Evolutionary conservation across 2,888 invertebrate species (phyloP), one percentile per base, ranked within the genome.

Genomic region (Pomacea canaliculata): DNA sequence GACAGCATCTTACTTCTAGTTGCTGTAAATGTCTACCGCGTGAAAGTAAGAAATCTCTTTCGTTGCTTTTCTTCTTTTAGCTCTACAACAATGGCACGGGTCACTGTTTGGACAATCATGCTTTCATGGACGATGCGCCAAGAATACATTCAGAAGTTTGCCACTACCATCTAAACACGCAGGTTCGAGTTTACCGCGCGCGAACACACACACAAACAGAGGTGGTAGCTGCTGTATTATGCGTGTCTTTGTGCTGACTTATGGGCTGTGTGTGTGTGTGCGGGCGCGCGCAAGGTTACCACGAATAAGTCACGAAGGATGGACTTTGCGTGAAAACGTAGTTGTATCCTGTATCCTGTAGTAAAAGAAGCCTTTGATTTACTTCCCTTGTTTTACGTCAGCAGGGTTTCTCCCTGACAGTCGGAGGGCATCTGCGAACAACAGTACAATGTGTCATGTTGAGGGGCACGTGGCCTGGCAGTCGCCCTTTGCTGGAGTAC

Each of bases 381-480:
- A 37, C 37, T 37, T 37, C 37, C 37, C 37, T 5, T 37, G 37
- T 37, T 37, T 37, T 5, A 37, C 37, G 37, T 56, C 51, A 79
- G 19, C 79, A 87, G 87, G 84, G 83, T 73, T 86, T 87, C 76
- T 83, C 85, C 8, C 62, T 85, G 73, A 86, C 84, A 27, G 73
- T 69, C 10, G 79, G 82, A 23, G 78, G 78, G 10, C 78, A 72
- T 12, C 78, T 87, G 13, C 77, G 84, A 13, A 84, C 86, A 1
- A 76, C 84, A 8, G 78, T 87, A 37, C 86, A 87, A 63, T 87
- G 87, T 81, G 83, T 85, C 4, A 79, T 82, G 10, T 82, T 83
- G 7, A 79, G 76, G 37, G 79, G 75, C 4, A 60, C 78, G 4
- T 71, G 76, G 0, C 68, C 81, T 1, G 83, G 81, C 12, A 76